phyloP scores from a whole-genome alignment of 2,797 vertebrate species.

The Okamejei kenojei region DNA sequence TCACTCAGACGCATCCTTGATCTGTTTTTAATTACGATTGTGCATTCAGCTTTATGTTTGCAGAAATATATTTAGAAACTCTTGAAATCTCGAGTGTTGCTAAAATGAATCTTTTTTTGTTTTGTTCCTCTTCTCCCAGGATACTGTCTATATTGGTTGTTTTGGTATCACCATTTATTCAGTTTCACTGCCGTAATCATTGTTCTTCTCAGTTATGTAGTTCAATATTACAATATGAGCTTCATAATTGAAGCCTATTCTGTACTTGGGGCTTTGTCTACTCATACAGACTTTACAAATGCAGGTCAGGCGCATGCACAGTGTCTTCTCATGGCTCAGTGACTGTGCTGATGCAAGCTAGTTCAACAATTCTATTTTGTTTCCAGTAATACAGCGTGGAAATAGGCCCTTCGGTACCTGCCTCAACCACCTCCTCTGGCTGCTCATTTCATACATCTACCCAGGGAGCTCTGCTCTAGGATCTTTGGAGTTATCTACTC shows the following conservation, averaged over 20 bases:
- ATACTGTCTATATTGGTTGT: not conserved
- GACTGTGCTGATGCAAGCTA: not conserved
- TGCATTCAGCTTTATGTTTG: not conserved
- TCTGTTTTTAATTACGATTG: not conserved
- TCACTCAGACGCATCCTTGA: not conserved
- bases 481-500: no score
- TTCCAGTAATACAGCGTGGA: no score
- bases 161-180: not conserved
- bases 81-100: not conserved
- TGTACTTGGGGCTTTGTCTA: not conserved
- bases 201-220: not conserved
- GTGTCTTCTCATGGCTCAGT: not conserved
- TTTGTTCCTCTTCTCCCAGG: not conserved
- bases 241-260: not conserved
- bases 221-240: not conserved
- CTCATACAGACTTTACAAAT: not conserved
- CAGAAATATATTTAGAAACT: not conserved
- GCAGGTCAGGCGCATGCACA: not conserved
- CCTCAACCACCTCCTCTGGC: no score
- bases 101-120: not conserved
- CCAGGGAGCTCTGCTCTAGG: no score
- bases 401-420: no score
- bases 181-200: not conserved
- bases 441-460: no score
- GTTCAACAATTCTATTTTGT: not conserved